Evolutionary conservation across 2,888 invertebrate species (phyloP).

Genomic region (Camptogramma bilineatum): DNA sequence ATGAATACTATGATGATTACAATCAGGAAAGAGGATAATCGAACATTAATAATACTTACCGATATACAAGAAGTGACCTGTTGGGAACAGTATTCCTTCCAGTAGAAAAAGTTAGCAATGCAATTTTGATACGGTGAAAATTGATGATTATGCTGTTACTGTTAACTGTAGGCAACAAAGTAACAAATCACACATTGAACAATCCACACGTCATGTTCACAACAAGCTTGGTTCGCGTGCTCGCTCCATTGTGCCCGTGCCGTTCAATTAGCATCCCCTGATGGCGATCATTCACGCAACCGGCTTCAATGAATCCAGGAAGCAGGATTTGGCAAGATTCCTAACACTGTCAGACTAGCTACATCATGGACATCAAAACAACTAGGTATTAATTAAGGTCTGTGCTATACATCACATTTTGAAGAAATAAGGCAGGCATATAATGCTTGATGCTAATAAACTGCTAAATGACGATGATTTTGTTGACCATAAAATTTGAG

Average conservation of each 20-base stretch:
- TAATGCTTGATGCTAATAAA: background rate
- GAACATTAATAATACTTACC: too few species aligned
- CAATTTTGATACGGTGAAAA: constrained; percentile 13
- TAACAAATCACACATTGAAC: constrained; percentile 44
- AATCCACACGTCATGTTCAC: constrained; percentile 47
- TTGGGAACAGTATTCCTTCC: background rate
- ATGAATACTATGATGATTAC: background rate
- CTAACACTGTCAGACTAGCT: background rate
- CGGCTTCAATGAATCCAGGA: constrained; percentile 62
- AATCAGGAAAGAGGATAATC: background rate
- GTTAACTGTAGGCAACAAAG: constrained; percentile 25
- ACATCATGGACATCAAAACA: background rate
- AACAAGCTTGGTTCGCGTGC: constrained; percentile 55
- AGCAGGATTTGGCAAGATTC: constrained; percentile 22
- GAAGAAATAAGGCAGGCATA: background rate
- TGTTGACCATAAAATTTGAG: constrained; percentile 31
- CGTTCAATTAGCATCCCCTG: constrained; percentile 77
- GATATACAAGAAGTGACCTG: too few species aligned
- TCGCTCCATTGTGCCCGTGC: constrained; percentile 61
- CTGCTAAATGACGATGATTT: constrained; percentile 12
- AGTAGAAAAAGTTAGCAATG: constrained; percentile 4
- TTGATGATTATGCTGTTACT: constrained; percentile 2
- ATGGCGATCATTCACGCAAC: constrained; percentile 74
- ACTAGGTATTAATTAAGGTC: background rate
- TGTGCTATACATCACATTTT: background rate